Conservation (phyloP, 2,113 vertebrate genomes). For the Hucho hucho region DNA sequence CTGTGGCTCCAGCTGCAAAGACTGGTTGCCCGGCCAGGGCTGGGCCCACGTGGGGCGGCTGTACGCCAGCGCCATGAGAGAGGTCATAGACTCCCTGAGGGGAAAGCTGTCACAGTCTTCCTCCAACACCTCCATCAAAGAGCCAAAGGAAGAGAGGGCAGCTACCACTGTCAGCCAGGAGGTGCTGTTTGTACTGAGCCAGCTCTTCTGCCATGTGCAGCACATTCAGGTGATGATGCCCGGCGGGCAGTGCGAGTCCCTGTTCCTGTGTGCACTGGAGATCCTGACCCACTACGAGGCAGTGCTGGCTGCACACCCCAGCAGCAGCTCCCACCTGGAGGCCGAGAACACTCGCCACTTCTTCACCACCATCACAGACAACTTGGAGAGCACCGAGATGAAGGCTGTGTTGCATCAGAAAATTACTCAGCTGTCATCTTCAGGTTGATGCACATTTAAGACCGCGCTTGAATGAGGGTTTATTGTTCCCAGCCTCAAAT, state of each 20-base stretch:
- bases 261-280: constrained; percentile 86
- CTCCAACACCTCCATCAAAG: not conserved
- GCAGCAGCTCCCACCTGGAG: constrained; percentile 74
- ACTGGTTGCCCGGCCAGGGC: constrained; percentile 78
- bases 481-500: too few species aligned
- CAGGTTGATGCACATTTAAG: too few species aligned
- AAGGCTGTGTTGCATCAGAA: constrained; percentile 88
- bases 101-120: constrained; percentile 35
- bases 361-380: constrained; percentile 81
- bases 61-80: constrained; percentile 78
- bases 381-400: constrained; percentile 74
- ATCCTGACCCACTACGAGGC: constrained; percentile 84
- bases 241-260: constrained; percentile 67
- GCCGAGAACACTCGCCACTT: constrained; percentile 85
- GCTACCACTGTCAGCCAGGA: constrained; percentile 67
- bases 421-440: constrained; percentile 78
- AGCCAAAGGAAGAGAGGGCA: not conserved
- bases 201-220: constrained; percentile 91
- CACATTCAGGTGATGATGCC: constrained; percentile 94
- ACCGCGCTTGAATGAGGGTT: too few species aligned
- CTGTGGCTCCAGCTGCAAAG: constrained; percentile 86
- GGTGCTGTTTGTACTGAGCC: constrained; percentile 84
- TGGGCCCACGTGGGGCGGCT: constrained; percentile 82
- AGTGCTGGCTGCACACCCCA: constrained; percentile 65
- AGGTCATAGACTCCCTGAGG: constrained; percentile 71